Conservation (phyloP, 1,140 invertebrate genomes). For the Orchestia grillus region DNA sequence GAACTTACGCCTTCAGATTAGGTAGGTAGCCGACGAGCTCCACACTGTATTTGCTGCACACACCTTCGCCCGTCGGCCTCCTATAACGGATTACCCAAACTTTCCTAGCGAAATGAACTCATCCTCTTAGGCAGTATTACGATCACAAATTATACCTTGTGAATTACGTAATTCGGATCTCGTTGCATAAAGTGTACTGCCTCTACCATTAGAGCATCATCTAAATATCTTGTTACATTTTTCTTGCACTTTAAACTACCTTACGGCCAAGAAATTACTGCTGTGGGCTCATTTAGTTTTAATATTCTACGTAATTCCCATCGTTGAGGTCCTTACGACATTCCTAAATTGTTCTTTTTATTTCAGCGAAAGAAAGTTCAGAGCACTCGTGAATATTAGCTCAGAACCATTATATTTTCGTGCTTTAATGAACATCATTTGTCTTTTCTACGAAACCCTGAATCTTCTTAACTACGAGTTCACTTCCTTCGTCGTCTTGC, state of each 20-base stretch:
- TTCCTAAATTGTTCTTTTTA: background rate
- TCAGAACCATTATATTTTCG: background rate
- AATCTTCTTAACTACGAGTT: background rate
- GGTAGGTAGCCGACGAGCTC: background rate
- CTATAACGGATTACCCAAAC: background rate
- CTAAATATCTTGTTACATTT: background rate
- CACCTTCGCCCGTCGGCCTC: background rate
- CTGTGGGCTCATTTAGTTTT: background rate
- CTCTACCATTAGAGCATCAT: background rate
- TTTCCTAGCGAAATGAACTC: background rate
- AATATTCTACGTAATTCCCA: background rate
- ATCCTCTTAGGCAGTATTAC: background rate
- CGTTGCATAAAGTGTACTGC: background rate
- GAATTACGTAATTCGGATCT: background rate
- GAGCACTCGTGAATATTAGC: background rate
- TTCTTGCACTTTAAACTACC: background rate
- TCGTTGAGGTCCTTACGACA: background rate
- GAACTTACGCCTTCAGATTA: conserved; percentile 40
- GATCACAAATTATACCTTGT: background rate
- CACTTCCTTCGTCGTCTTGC: background rate
- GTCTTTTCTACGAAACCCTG: background rate
- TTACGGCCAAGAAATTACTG: background rate
- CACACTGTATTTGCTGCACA: background rate
- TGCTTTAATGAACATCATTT: background rate
- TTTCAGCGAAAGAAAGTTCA: background rate